Evolutionary conservation across 2,113 vertebrate genomes (phyloP).

Genomic region (Sebastes schlegelii): DNA sequence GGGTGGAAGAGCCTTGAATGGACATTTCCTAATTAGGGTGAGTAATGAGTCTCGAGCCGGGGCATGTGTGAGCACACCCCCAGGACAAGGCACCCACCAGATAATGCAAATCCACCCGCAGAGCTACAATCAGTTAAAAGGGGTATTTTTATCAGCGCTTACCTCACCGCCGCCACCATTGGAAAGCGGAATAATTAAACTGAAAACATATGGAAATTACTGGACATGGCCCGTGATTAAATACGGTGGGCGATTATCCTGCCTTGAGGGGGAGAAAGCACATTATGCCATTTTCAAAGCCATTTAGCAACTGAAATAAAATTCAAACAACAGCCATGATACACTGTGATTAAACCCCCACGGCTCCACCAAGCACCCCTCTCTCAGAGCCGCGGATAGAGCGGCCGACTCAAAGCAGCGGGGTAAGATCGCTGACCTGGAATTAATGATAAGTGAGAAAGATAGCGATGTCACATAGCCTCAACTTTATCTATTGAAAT

Average conservation of each 20-base stretch:
- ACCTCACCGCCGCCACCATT: conserved; percentile 74
- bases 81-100: conserved; percentile 75
- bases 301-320: conserved; percentile 81
- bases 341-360: conserved; percentile 81
- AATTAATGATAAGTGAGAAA: conserved; percentile 79
- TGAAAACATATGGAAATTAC: conserved; percentile 83
- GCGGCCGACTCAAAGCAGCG: conserved; percentile 55
- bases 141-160: conserved; percentile 80
- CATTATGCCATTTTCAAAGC: conserved; percentile 85
- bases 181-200: conserved; percentile 80
- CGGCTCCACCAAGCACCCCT: conserved; percentile 45
- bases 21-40: conserved; percentile 84
- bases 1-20: conserved; percentile 70
- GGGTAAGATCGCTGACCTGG: conserved; percentile 78
- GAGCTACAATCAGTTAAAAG: conserved; percentile 80
- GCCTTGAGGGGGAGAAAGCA: conserved; percentile 78
- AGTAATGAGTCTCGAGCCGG: conserved; percentile 81
- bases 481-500: conserved; percentile 65
- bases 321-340: conserved; percentile 81
- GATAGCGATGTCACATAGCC: conserved; percentile 72
- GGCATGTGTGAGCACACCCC: conserved; percentile 77
- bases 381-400: conserved; percentile 51
- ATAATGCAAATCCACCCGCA: conserved; percentile 78
- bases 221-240: conserved; percentile 83
- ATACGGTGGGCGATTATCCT: conserved; percentile 81